Conservation (phyloP, 2,888 invertebrate species). For the Parasteatoda lunata region DNA sequence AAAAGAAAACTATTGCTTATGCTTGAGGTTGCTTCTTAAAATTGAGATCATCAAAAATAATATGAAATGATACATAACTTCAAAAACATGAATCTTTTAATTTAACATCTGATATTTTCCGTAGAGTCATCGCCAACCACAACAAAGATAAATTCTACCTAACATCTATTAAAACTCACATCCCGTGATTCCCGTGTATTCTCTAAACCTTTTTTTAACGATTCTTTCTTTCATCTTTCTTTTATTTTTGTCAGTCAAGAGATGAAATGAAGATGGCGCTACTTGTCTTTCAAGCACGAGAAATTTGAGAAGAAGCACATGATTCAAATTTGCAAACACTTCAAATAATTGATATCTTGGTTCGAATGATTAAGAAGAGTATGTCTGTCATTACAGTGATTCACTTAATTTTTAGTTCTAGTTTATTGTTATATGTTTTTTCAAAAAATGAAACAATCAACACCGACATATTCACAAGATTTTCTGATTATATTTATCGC, state of each 20-base stretch:
- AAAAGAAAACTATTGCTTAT: too few species aligned
- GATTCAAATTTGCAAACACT: slow-evolving; percentile 27
- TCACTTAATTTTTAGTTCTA: slow-evolving; percentile 42
- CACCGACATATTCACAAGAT: slow-evolving; percentile 71
- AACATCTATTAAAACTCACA: too few species aligned
- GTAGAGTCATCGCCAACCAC: too few species aligned
- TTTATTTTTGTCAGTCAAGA: background rate
- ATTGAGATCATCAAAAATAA: too few species aligned
- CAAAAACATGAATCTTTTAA: too few species aligned
- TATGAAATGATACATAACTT: too few species aligned
- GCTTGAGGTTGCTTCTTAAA: too few species aligned
- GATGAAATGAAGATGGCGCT: background rate
- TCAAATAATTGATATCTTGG: slow-evolving; percentile 4
- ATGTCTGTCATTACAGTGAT: slow-evolving; percentile 42
- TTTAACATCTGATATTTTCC: too few species aligned
- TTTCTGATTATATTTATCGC: slow-evolving; percentile 77
- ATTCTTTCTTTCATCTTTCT: too few species aligned
- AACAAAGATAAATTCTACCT: too few species aligned
- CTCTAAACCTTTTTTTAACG: too few species aligned
- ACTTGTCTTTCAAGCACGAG: background rate
- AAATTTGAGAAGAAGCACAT: slow-evolving; percentile 31
- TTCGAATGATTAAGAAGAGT: background rate
- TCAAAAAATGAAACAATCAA: slow-evolving; percentile 17
- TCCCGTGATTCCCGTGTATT: too few species aligned
- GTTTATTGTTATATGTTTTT: slow-evolving; percentile 32